Evolutionary conservation across 2,113 vertebrate species (phyloP).

Genomic region (Tetrao urogallus): DNA sequence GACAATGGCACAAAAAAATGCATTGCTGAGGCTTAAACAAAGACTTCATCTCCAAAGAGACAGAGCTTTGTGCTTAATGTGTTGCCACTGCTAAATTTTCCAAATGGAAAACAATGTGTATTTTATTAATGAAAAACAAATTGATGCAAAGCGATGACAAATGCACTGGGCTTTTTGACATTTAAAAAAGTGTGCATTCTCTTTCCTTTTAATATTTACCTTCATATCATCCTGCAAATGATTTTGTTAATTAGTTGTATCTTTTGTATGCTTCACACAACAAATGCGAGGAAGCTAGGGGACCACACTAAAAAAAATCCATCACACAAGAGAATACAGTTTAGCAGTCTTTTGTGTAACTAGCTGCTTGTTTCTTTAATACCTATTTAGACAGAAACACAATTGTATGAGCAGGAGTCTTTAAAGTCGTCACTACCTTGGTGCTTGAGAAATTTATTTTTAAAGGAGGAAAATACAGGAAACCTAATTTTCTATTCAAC

Average conservation of each 20-base stretch:
- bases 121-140: slow-evolving; percentile 81
- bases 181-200: slow-evolving; percentile 67
- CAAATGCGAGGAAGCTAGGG: slow-evolving; percentile 11
- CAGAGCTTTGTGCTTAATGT: slow-evolving; percentile 70
- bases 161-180: slow-evolving; percentile 48
- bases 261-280: background rate
- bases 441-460: slow-evolving; percentile 25
- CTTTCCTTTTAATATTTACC: slow-evolving; percentile 77
- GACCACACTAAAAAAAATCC: slow-evolving; percentile 43
- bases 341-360: slow-evolving; percentile 29
- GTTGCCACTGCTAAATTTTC: slow-evolving; percentile 80
- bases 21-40: slow-evolving; percentile 81
- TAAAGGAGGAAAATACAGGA: slow-evolving; percentile 17
- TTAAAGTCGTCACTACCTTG: background rate
- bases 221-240: slow-evolving; percentile 70
- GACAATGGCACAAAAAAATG: slow-evolving; percentile 87
- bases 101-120: slow-evolving; percentile 78
- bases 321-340: slow-evolving; percentile 41
- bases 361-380: background rate
- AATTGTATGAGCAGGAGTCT: slow-evolving; percentile 1
- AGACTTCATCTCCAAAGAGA: slow-evolving; percentile 78
- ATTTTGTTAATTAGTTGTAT: slow-evolving; percentile 79
- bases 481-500: slow-evolving; percentile 58
- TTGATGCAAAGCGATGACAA: slow-evolving; percentile 45
- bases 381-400: slow-evolving; percentile 28